Percentiles rank a stretch among this genome's conserved stretches.
Evolutionary conservation across 2,113 vertebrate genomes (phyloP).

Genomic region (Coregonus clupeaformis): DNA sequence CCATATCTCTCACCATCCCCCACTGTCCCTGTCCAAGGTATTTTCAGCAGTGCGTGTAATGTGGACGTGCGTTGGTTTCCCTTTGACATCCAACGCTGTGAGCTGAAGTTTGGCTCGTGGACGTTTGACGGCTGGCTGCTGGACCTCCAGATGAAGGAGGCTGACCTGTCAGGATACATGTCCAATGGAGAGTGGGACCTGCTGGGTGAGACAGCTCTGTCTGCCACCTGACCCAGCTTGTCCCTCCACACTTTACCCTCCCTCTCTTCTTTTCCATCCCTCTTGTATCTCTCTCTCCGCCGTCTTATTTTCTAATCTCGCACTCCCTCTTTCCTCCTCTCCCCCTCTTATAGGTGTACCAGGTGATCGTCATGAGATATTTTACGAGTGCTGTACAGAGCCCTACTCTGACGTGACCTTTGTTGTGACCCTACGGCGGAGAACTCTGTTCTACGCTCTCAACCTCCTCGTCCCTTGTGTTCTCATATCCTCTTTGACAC

Average conservation of each 20-base stretch:
- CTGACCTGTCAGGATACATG: slow-evolving; percentile 78
- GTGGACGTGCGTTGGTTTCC: slow-evolving; percentile 82
- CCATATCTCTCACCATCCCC: not conserved
- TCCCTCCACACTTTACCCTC: slow-evolving; percentile 13
- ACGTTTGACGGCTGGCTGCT: slow-evolving; percentile 80
- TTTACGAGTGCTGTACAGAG: slow-evolving; percentile 69
- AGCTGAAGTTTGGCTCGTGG: slow-evolving; percentile 81
- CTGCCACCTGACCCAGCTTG: slow-evolving; percentile 35
- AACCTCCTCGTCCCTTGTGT: slow-evolving; percentile 70
- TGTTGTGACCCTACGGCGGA: slow-evolving; percentile 63
- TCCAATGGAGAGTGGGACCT: slow-evolving; percentile 80
- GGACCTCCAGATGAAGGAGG: slow-evolving; percentile 79
- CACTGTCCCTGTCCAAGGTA: slow-evolving; percentile 58
- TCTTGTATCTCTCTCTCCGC: not conserved
- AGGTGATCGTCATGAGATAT: slow-evolving; percentile 64
- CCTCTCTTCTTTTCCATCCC: not conserved
- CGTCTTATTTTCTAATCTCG: not conserved
- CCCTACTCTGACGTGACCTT: slow-evolving; percentile 69
- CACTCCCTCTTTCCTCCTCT: not conserved
- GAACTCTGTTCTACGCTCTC: slow-evolving; percentile 69
- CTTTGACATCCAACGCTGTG: slow-evolving; percentile 79
- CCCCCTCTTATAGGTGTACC: slow-evolving; percentile 56
- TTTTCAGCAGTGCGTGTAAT: slow-evolving; percentile 77
- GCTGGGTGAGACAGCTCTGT: slow-evolving; percentile 62
- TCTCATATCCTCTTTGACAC: slow-evolving; percentile 72